These are phyloP conservation scores for Popillia japonica DNA, from an alignment of 1,140 invertebrate species.

Conservation along the genomic window DNA sequence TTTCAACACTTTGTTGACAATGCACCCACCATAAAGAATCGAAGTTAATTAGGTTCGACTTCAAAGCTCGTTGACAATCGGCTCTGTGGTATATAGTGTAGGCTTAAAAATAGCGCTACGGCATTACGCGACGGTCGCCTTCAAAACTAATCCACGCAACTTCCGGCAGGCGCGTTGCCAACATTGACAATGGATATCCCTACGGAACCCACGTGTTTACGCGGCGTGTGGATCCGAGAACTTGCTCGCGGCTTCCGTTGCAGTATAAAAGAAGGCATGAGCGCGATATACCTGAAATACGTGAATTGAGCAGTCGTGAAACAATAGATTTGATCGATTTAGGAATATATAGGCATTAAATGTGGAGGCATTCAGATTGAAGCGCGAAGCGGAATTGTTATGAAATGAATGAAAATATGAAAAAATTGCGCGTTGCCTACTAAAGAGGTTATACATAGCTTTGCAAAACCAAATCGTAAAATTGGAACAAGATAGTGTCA, in stretches of 20 bases:
- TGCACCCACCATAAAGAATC: conserved; percentile 42
- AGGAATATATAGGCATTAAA: too few relatives aligned
- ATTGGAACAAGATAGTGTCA: too few relatives aligned
- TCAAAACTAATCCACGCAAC: conserved; percentile 38
- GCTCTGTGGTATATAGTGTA: conserved; percentile 9
- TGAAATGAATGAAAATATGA: too few relatives aligned
- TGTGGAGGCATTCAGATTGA: too few relatives aligned
- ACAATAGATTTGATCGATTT: too few relatives aligned
- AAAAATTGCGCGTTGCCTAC: too few relatives aligned
- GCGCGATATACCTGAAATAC: too few relatives aligned
- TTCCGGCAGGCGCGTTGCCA: conserved; percentile 51
- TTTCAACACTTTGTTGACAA: conserved; percentile 45
- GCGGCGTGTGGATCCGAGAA: conserved; percentile 37
- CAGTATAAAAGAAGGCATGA: conserved; percentile 12
- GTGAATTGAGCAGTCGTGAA: too few relatives aligned
- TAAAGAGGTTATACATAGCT: too few relatives aligned
- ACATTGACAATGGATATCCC: conserved; percentile 53
- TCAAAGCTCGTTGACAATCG: conserved; percentile 50
- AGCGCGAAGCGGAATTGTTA: too few relatives aligned
- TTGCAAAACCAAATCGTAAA: too few relatives aligned
- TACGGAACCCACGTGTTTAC: conserved; percentile 40
- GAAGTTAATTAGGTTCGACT: conserved; percentile 50
- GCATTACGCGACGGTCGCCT: conserved; percentile 16
- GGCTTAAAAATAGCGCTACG: conserved; percentile 45
- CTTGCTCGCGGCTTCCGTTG: conserved; percentile 18